These are phyloP conservation scores for Bombus difficillimus DNA, from an alignment of 1,140 invertebrate genomes.

Conservation along the genomic window DNA sequence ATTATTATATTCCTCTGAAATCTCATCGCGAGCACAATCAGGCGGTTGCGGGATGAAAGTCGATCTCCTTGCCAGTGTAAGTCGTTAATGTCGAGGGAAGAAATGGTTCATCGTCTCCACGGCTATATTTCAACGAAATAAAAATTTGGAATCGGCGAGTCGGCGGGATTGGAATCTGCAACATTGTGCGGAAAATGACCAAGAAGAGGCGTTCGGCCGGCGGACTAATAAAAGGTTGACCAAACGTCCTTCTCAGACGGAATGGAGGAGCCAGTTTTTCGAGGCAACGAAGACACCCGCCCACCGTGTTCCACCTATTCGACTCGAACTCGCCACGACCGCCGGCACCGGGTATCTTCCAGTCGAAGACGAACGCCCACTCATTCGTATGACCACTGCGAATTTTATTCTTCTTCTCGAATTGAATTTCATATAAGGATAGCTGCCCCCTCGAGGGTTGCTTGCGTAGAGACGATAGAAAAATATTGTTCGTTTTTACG, in stretches of 20 bases:
- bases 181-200: conserved; percentile 57
- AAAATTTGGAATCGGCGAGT: conserved; percentile 15
- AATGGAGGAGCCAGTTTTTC: conserved; percentile 47
- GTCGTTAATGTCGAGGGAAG: conserved; percentile 35
- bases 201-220: conserved; percentile 14
- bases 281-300: conserved; percentile 43
- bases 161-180: conserved; percentile 22
- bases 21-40: not conserved
- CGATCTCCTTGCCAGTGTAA: not conserved
- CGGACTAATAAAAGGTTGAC: conserved; percentile 54
- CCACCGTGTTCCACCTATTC: conserved; percentile 46
- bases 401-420: conserved; percentile 65
- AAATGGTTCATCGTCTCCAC: conserved; percentile 8
- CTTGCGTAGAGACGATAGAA: too few species aligned
- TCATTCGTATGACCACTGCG: conserved; percentile 36
- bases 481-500: not conserved
- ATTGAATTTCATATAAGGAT: conserved; percentile 74
- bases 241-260: conserved; percentile 42
- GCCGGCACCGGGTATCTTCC: conserved; percentile 48
- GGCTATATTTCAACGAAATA: not conserved
- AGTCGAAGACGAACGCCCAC: conserved; percentile 46
- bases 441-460: not conserved
- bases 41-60: not conserved
- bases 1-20: not conserved
- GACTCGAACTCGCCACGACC: conserved; percentile 32